Base-by-base conservation (phyloP, 2,113 vertebrate genomes). In the Dicerorhinus sumatrensis region DNA sequence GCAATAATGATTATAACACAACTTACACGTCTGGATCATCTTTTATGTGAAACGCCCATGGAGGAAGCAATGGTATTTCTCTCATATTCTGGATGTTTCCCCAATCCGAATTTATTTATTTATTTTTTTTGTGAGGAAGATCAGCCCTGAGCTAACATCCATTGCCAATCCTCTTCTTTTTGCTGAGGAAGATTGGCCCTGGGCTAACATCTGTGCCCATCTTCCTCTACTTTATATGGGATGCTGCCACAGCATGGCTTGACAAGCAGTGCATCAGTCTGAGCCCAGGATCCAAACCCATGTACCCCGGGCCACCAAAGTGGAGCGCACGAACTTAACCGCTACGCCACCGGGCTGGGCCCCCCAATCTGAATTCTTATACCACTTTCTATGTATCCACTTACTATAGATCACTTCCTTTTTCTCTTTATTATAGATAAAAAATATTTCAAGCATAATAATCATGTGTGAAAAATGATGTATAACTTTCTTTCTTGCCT, bases 361-460 rank as follows among this genome's bases (percentile, higher is more conserved):
- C 42, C 75, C 16, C 54, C 54, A 46, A 1, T 63, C 73, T 69
- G 33, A 79, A 88, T 42, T 89, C 91, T 62, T 23, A 89, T 9
- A 25, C 29, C 58, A 48, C 42, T 29, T 94, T 58, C 36, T 69
- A 36, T 16, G 27, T 27, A 42, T 51, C 60, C 31, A 31, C 46
- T 42, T 46, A 54, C 33, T 65, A 77, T 54, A 31, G 0, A 36
- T 46, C 46, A 67, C 36, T 56, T 84, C 76, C 97, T 51, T 77
- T 84, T 89, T 88, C 58, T 27, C 62, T 97, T 73, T 56, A 51
- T 70, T 51, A 73, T 31, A 85, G 85, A n/a, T 51, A 77, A 29
- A 23, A 60, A 80, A 46, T 65, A 60, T 58, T 75, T 62, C 77
- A 65, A 69, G 46, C n/a, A 27, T 27, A 84, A 69, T 18, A 33